These are phyloP conservation scores for Arremon brunneinucha DNA, from an alignment of 2,797 vertebrate species.

Conservation along the genomic window DNA sequence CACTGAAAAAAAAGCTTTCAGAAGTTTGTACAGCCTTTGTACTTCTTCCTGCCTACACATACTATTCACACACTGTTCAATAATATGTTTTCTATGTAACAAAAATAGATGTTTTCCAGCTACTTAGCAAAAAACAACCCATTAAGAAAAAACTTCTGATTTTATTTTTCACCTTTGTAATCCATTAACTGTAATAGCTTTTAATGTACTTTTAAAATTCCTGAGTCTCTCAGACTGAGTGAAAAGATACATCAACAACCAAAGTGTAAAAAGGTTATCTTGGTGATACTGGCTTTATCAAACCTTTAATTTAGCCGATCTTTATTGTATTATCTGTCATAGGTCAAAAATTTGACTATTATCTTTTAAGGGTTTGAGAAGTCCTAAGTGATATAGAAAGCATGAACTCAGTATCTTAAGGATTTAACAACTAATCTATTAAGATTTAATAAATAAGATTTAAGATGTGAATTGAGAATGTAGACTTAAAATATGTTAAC, in stretches of 20 bases:
- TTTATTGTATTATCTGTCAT: background rate
- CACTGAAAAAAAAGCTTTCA: background rate
- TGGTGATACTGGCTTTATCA: background rate
- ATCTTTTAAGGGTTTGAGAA: background rate
- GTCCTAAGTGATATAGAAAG: background rate
- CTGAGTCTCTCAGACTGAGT: background rate
- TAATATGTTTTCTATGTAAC: background rate
- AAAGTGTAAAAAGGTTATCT: background rate
- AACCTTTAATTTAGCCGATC: background rate
- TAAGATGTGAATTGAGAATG: background rate
- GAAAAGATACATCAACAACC: background rate
- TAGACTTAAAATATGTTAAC: background rate
- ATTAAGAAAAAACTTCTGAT: background rate
- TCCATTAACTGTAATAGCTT: slow-evolving; percentile 1
- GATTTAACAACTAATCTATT: background rate
- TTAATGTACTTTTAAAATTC: background rate
- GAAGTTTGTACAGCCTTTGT: background rate
- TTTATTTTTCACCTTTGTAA: slow-evolving; percentile 6
- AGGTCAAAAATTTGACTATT: background rate
- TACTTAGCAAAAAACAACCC: background rate
- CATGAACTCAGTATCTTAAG: background rate
- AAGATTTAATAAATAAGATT: background rate
- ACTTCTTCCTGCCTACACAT: background rate
- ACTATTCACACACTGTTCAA: background rate
- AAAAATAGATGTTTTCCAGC: background rate